Evolutionary conservation across 2,113 vertebrate species (phyloP).

Genomic region (Ictidomys tridecemlineatus): DNA sequence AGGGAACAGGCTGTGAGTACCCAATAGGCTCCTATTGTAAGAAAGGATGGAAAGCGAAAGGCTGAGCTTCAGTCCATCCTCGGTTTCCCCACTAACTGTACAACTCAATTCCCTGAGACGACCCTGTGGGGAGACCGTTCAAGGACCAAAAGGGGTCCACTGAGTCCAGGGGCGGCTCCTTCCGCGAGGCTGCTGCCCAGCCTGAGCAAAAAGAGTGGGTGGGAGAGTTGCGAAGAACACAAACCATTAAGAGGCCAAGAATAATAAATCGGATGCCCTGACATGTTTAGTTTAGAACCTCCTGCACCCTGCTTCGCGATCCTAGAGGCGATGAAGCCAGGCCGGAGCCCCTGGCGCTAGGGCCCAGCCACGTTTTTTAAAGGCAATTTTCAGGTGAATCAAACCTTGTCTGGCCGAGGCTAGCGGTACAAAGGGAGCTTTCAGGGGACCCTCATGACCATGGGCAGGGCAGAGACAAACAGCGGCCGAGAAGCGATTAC

Average conservation of each 20-base stretch:
- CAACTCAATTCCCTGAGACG: background rate
- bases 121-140: background rate
- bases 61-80: background rate
- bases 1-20: no score
- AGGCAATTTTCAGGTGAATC: conserved; percentile 87
- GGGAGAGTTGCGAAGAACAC: conserved; percentile 75
- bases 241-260: conserved; percentile 78
- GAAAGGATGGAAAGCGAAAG: background rate
- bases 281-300: conserved; percentile 75
- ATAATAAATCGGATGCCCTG: conserved; percentile 84
- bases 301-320: conserved; percentile 70
- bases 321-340: conserved; percentile 38
- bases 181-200: background rate
- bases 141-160: background rate
- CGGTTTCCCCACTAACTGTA: background rate
- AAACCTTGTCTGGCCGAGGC: conserved; percentile 81
- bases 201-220: conserved; percentile 73
- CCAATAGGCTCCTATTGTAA: background rate
- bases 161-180: background rate
- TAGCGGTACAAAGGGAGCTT: conserved; percentile 85
- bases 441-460: conserved; percentile 73
- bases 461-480: conserved; percentile 61
- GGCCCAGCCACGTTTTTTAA: conserved; percentile 66
- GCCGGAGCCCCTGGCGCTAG: conserved; percentile 36
- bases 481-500: conserved; percentile 32